Evolutionary conservation across 1,140 invertebrate species (phyloP).

Genomic region (Eciton burchellii): DNA sequence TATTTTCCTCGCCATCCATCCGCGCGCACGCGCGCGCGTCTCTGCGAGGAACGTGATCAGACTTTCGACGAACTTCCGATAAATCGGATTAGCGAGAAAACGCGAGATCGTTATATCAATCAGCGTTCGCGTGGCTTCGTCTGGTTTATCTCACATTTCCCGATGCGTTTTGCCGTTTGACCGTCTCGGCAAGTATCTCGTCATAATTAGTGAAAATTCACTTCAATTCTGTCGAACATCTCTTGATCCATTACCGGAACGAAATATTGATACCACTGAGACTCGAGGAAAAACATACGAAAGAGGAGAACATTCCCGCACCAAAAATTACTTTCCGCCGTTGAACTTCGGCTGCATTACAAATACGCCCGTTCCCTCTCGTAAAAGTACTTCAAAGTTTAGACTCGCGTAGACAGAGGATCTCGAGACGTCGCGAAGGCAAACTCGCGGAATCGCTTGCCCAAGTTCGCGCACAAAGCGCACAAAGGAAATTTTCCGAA

Average conservation of each 20-base stretch:
- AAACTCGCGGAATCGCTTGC: constrained; percentile 60
- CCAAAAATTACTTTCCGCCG: constrained; percentile 62
- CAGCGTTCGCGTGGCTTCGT: neutral
- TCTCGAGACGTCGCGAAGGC: constrained; percentile 48
- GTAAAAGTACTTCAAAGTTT: constrained; percentile 50
- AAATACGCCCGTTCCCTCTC: constrained; percentile 49
- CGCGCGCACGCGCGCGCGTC: neutral
- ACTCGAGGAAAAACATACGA: constrained; percentile 50
- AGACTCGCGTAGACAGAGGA: constrained; percentile 43
- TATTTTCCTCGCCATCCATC: neutral
- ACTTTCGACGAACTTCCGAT: neutral
- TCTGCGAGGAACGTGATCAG: neutral
- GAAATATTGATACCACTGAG: constrained; percentile 35
- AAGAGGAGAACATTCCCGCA: constrained; percentile 27
- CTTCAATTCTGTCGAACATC: constrained; percentile 41
- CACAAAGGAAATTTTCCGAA: constrained; percentile 19
- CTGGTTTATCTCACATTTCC: neutral
- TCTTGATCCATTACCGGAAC: constrained; percentile 16
- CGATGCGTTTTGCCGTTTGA: neutral
- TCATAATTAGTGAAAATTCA: constrained; percentile 53
- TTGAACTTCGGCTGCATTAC: constrained; percentile 65
- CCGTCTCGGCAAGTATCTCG: neutral
- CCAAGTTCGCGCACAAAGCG: constrained; percentile 16
- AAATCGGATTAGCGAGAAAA: constrained; percentile 21
- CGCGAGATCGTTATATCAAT: constrained; percentile 10